Evolutionary conservation across 2,797 vertebrate genomes (phyloP).

Genomic region (Chelonia mydas): DNA sequence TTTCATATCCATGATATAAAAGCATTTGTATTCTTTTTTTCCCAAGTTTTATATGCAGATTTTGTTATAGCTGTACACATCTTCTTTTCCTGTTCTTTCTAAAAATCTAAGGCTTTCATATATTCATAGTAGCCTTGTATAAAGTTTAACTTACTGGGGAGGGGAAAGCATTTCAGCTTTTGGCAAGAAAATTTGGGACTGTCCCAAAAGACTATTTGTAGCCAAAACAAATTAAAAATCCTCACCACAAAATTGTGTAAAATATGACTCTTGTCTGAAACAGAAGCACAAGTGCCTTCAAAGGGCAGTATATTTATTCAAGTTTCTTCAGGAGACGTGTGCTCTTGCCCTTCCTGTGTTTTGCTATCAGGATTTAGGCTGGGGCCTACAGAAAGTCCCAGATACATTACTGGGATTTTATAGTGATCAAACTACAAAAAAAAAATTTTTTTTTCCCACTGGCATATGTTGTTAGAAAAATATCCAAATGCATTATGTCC

Average conservation of each 20-base stretch:
- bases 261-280: constrained; percentile 66
- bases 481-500: constrained; percentile 42
- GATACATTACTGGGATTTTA: constrained; percentile 68
- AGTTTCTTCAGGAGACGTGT: constrained; percentile 61
- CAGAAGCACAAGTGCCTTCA: constrained; percentile 85
- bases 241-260: not conserved
- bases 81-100: constrained; percentile 78
- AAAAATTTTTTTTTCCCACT: constrained; percentile 30
- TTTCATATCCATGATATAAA: constrained; percentile 66
- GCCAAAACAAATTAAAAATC: constrained; percentile 36
- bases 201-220: constrained; percentile 66
- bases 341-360: constrained; percentile 46
- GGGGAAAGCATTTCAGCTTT: constrained; percentile 67
- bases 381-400: constrained; percentile 49
- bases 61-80: constrained; percentile 61
- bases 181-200: constrained; percentile 64
- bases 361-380: constrained; percentile 60
- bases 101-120: constrained; percentile 73
- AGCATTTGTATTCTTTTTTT: constrained; percentile 60
- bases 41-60: constrained; percentile 73
- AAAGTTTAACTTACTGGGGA: constrained; percentile 79
- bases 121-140: constrained; percentile 75
- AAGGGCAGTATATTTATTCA: constrained; percentile 65
- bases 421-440: constrained; percentile 30
- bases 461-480: constrained; percentile 20